A percentile compares a stretch with the other conserved stretches of the same genome.
These are phyloP conservation scores for Troides helena DNA, from an alignment of 2,888 invertebrate genomes.

Conservation along the genomic window DNA sequence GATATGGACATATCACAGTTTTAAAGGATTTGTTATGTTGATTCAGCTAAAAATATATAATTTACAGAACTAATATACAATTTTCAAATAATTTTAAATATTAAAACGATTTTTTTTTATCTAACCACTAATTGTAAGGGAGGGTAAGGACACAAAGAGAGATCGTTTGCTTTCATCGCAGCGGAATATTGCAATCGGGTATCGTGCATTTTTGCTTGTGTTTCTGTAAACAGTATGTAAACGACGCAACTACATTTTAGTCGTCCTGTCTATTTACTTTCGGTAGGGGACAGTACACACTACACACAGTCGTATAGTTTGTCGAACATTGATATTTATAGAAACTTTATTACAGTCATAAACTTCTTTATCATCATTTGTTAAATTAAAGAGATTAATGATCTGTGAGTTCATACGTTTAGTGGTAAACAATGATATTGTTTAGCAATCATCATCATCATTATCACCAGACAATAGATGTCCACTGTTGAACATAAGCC, in stretches of 20 bases:
- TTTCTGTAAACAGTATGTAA: conserved; percentile 75
- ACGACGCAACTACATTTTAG: conserved; percentile 63
- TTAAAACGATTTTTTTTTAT: neutral
- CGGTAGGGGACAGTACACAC: conserved; percentile 49
- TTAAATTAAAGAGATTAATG: too few relatives aligned
- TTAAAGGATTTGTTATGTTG: too few relatives aligned
- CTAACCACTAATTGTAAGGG: neutral
- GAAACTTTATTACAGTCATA: neutral
- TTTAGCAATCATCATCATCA: too few relatives aligned
- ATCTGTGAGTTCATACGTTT: too few relatives aligned
- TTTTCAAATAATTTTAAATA: too few relatives aligned
- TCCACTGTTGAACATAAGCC: too few relatives aligned
- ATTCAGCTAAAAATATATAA: too few relatives aligned
- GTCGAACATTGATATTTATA: conserved; percentile 26
- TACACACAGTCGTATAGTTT: conserved; percentile 38
- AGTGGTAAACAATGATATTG: too few relatives aligned
- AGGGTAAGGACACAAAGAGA: conserved; percentile 7
- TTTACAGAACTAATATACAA: too few relatives aligned
- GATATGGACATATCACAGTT: too few relatives aligned
- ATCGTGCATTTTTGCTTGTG: conserved; percentile 50
- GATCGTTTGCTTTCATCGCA: conserved; percentile 23
- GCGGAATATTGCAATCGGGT: conserved; percentile 39
- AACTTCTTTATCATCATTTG: too few relatives aligned
- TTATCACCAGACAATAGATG: too few relatives aligned
- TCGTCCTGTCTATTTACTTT: conserved; percentile 61